A percentile compares a stretch with the other conserved stretches of the same genome.
Conservation (phyloP, 1,140 invertebrate species). For the Drosophila rufa region DNA sequence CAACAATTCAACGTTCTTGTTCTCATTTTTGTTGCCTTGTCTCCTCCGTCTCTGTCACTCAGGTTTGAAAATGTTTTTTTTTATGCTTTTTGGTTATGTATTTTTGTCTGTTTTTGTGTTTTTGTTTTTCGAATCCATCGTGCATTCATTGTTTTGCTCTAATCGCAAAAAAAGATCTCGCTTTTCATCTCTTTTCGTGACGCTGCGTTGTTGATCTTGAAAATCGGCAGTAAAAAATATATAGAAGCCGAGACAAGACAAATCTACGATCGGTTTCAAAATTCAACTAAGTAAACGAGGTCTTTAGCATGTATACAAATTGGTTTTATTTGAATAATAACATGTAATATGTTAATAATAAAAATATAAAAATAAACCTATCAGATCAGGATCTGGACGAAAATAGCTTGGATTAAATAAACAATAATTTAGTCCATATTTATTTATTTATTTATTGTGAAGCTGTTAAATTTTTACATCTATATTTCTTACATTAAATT, state of each 20-base stretch:
- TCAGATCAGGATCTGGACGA: not conserved
- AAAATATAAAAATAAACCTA: not conserved
- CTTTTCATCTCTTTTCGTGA: slow-evolving; percentile 80
- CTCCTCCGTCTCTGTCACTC: slow-evolving; percentile 59
- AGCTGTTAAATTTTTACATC: no score
- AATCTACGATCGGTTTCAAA: slow-evolving; percentile 29
- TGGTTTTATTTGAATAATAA: not conserved
- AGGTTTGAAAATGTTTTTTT: slow-evolving; percentile 61
- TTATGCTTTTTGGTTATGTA: slow-evolving; percentile 45
- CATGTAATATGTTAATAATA: not conserved
- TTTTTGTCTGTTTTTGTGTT: slow-evolving; percentile 46
- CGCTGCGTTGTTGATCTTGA: slow-evolving; percentile 82
- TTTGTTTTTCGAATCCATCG: slow-evolving; percentile 63
- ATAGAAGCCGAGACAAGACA: slow-evolving; percentile 26
- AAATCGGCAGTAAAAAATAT: slow-evolving; percentile 44
- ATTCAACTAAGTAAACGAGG: slow-evolving; percentile 60
- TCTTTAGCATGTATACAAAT: not conserved
- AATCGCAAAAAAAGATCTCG: slow-evolving; percentile 78
- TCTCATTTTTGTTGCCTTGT: slow-evolving; percentile 70
- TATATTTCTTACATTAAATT: no score
- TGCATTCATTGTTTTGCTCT: slow-evolving; percentile 79
- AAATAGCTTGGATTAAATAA: no score
- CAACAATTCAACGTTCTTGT: slow-evolving; percentile 73
- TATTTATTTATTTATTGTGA: no score
- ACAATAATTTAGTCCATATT: no score